Conservation (phyloP, 2,113 vertebrate species). For the Thinocorus orbignyianus region DNA sequence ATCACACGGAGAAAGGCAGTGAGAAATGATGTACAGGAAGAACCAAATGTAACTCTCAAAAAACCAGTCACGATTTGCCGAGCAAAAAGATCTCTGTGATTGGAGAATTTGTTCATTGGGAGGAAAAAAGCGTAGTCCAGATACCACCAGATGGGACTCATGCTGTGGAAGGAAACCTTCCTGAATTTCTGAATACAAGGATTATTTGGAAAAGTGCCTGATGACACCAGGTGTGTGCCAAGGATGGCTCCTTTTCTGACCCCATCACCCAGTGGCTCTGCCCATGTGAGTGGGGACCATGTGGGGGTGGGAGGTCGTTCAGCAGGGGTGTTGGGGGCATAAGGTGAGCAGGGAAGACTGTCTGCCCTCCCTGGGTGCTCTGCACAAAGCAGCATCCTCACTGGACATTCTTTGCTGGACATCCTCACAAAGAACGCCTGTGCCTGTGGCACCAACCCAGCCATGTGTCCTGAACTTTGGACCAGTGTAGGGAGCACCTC, state of each 20-base stretch:
- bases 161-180: rapidly evolving
- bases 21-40: not conserved
- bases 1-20: not conserved
- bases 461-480: not conserved
- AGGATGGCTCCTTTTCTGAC: not conserved
- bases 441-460: not conserved
- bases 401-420: no score
- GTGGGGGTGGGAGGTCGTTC: rapidly evolving
- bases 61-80: not conserved
- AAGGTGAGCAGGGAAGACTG: not conserved
- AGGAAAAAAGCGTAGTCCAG: not conserved
- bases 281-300: rapidly evolving
- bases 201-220: not conserved
- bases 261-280: no score
- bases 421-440: rapidly evolving
- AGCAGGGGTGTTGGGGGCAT: not conserved
- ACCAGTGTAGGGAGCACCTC: not conserved
- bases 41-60: not conserved
- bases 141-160: not conserved
- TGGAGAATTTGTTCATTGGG: not conserved
- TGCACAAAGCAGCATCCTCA: rapidly evolving
- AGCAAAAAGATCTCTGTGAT: not conserved
- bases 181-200: not conserved
- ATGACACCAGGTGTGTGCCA: not conserved
- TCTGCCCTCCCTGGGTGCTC: rapidly evolving